Base-by-base conservation (phyloP, 2,113 vertebrate species). In the Callocephalon fimbriatum region DNA sequence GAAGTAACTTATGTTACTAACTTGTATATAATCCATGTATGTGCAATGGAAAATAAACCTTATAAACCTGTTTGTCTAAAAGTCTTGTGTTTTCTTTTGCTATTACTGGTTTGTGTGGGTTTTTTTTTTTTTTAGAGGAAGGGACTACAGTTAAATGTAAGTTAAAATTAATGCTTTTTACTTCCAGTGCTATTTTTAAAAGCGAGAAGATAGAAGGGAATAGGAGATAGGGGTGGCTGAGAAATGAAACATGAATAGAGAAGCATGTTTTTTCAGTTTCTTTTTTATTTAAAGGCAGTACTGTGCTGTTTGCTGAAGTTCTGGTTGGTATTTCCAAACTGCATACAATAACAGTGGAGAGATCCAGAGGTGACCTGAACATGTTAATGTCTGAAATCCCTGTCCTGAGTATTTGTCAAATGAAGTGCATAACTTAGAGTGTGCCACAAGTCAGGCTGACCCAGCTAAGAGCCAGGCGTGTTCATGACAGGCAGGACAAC, bases 41-140 rank as follows among this genome's bases (percentile, higher is more conserved):
- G 98, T 98, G 98, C 98, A 98, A 98, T 98, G 97, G 96, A 98
- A 98, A 98, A 98, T 98, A 98, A 98, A 98, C 97, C 98, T 96
- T 97, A 98, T 96, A 98, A 98, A 98, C 94, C 96, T 97, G 95
- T 98, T 98, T 98, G 97, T 97, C 96, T 98, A 98, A 97, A 98
- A 80, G 77, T 94, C 93, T 97, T 89, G 63, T 86, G 88, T 95
- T 97, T 97, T 93, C 61, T 97, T 97, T 86, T 95, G 54, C 71
- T 81, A 6, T 77, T 59, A 17, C 21, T 82, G 19, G 12, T 27
- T 51, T 50, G 13, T 56, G n/a, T 27, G 22, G 8, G 58, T 6
- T 1, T 35, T 76, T 25, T 51, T 6, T 2, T 32, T 80, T 68
- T 73, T n/a, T n/a, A 70, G 54, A 56, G n/a, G 23, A 56, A 48